Conservation (phyloP, 2,797 vertebrate species). For the Parotocinclus haroldoi region DNA sequence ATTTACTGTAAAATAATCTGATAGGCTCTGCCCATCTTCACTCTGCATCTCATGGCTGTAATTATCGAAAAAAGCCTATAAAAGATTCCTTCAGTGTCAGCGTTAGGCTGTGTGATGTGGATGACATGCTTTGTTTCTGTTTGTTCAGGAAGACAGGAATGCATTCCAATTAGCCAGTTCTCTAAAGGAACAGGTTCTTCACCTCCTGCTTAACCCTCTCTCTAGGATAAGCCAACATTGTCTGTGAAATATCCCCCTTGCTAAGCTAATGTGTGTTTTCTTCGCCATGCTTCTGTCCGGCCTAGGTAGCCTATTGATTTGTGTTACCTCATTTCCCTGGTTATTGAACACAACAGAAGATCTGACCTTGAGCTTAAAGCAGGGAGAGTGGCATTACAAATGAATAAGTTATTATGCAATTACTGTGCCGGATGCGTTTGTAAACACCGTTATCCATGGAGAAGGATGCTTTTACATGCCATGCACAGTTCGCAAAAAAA, state of each 20-base stretch:
- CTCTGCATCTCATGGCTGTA: conserved; percentile 7
- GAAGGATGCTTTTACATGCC: conserved; percentile 21
- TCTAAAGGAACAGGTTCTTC: conserved; percentile 32
- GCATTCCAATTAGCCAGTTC: conserved; percentile 48
- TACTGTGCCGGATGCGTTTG: conserved; percentile 20
- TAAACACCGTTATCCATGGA: conserved; percentile 34
- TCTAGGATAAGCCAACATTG: conserved; percentile 14
- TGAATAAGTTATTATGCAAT: conserved; percentile 37
- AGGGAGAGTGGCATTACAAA: conserved; percentile 18
- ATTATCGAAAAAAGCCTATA: conserved; percentile 33
- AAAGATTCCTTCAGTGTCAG: conserved; percentile 14
- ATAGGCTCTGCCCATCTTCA: conserved; percentile 22
- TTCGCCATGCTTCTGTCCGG: conserved; percentile 14
- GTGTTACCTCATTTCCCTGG: conserved; percentile 31
- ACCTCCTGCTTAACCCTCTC: conserved; percentile 19
- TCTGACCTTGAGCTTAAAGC: conserved; percentile 45
- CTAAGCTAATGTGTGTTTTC: conserved; percentile 9
- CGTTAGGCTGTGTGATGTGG: conserved; percentile 41
- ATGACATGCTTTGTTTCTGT: conserved; percentile 41
- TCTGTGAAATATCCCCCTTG: conserved; percentile 6
- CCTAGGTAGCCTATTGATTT: conserved; percentile 34
- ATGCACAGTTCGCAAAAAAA: neutral
- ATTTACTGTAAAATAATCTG: conserved; percentile 37
- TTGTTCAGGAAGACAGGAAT: conserved; percentile 23
- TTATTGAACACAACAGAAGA: conserved; percentile 30